Conservation (phyloP, 2,113 vertebrate genomes). For the Datnioides undecimradiatus region DNA sequence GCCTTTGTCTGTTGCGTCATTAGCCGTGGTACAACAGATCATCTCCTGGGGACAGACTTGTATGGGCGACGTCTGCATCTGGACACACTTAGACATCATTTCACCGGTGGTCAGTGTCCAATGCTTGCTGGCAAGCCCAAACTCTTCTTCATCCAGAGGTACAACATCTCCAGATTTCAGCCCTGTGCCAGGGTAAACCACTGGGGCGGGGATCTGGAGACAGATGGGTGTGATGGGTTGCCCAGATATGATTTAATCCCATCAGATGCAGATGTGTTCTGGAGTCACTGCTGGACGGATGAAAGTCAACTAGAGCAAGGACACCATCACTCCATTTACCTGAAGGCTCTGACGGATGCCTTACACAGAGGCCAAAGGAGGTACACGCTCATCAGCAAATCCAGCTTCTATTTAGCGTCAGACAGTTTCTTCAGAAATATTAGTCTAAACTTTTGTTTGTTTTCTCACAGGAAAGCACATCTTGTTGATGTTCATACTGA, state of each 20-base stretch:
- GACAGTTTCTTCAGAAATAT: neutral
- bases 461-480: conserved; percentile 81
- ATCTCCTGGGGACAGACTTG: conserved; percentile 85
- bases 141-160: conserved; percentile 95
- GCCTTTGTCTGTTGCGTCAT: conserved; percentile 90
- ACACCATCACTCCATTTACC: conserved; percentile 83
- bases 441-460: conserved; percentile 29
- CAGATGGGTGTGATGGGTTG: conserved; percentile 73
- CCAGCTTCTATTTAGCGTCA: neutral
- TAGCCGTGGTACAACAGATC: conserved; percentile 83
- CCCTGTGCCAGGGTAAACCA: neutral
- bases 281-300: conserved; percentile 90
- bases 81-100: conserved; percentile 83
- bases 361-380: conserved; percentile 81
- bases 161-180: conserved; percentile 64
- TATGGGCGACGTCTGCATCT: conserved; percentile 73
- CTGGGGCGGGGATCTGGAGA: conserved; percentile 78
- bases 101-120: conserved; percentile 85
- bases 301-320: conserved; percentile 75
- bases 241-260: conserved; percentile 72
- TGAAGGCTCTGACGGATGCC: conserved; percentile 82
- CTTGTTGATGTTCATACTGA: conserved; percentile 88
- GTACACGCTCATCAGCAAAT: conserved; percentile 70
- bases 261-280: conserved; percentile 90
- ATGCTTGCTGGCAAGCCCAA: conserved; percentile 91